Evolutionary conservation across 1,140 invertebrate species (phyloP).

Genomic region (Bombus confusus): DNA sequence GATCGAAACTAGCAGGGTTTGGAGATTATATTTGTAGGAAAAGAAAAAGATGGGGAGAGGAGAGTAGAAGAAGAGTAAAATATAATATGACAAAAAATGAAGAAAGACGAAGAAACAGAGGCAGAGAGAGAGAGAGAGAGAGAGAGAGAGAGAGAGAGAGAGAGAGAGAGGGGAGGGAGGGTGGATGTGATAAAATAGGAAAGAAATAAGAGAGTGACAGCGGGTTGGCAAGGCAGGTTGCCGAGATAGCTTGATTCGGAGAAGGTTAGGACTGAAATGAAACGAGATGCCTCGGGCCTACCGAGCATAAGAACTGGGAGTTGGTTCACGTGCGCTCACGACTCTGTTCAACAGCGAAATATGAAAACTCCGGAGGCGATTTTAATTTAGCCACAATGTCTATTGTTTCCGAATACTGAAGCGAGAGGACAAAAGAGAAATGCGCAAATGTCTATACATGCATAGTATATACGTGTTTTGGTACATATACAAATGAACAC

Average conservation of each 20-base stretch:
- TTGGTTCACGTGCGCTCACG: conserved; percentile 43
- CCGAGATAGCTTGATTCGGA: conserved; percentile 38
- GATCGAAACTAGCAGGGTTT: not conserved
- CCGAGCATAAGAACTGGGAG: conserved; percentile 54
- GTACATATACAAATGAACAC: not conserved
- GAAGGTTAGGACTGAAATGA: conserved; percentile 75
- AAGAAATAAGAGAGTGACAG: conserved; percentile 36
- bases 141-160: not conserved
- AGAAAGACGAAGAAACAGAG: not conserved
- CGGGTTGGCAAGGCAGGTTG: conserved; percentile 48
- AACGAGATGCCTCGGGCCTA: conserved; percentile 77
- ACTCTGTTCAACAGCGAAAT: conserved; percentile 77
- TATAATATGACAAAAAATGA: not conserved
- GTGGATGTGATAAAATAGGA: conserved; percentile 11
- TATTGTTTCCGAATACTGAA: conserved; percentile 77
- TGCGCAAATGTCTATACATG: not conserved
- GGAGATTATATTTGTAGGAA: not conserved
- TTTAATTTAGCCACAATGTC: conserved; percentile 82
- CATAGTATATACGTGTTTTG: not conserved
- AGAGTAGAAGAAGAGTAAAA: not conserved
- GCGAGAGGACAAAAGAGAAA: conserved; percentile 72
- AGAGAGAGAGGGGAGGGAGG: not conserved
- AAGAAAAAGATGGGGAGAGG: too few relatives aligned
- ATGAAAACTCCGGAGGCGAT: conserved; percentile 81
- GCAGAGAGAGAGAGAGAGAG: not conserved